Evolutionary conservation across 2,797 vertebrate genomes (phyloP), one percentile per base, ranked within the genome.

Genomic region (Chromobotia macracanthus): DNA sequence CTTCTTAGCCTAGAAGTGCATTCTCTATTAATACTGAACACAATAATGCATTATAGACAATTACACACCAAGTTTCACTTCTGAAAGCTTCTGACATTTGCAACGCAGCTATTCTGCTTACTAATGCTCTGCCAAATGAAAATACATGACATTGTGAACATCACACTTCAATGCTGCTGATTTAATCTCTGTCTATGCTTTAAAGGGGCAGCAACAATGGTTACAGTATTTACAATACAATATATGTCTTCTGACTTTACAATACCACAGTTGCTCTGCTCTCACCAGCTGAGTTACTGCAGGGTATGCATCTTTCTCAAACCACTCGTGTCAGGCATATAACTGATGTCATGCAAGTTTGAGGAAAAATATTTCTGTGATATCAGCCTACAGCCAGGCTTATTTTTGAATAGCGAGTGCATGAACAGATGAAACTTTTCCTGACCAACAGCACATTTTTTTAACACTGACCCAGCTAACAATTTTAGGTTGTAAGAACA

Each of bases 261-360:
- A 76, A 51, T n/a, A 66, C 44, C 19, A 16, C 66, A 25, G 44
- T 16, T 75, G 18, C 53, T 67, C 16, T 53, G 41, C 19, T 46
- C 13, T 3, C n/a, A 28, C 53, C 55, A 60, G 60, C 35, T 2
- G 18, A 75, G 46, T 75, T 66, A 41, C 73, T 66, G 61, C 61
- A 75, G 50, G 48, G n/a, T 55, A 19, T 48, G 46, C 48, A 66
- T 64, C 60, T 55, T 72, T 79, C 67, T 53, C 35, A 5, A 21
- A 72, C 46, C 35, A 35, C 58, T 72, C 19, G 18, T 55, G 46
- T 65, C 58, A 72, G 31, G 68, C 58, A 72, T 64, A 46, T 64
- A 79, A 79, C 77, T 31, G 4, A 79, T 79, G 46, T 79, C 77
- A 79, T 79, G 58, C 48, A 63, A 72, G 68, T 44, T 56, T 51